Evolutionary conservation across 1,140 invertebrate species (phyloP).

Genomic region (Hylaeus anthracinus): DNA sequence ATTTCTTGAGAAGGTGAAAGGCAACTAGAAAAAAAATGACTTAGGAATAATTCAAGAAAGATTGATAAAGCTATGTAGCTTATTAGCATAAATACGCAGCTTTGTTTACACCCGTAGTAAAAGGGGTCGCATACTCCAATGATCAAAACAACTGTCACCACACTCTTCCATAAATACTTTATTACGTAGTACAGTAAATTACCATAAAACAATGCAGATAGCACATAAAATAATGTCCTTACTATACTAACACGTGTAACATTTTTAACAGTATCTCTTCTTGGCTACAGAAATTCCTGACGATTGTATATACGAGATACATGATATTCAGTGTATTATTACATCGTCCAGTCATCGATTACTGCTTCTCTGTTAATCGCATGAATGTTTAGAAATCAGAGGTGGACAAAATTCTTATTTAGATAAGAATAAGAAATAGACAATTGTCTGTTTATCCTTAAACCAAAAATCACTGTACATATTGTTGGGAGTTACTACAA

Average conservation of each 20-base stretch:
- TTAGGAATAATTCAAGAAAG: no score
- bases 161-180: slow-evolving; percentile 19
- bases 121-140: not conserved
- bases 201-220: not conserved
- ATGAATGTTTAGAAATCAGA: not conserved
- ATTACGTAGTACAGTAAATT: slow-evolving; percentile 9
- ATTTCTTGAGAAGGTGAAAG: no score
- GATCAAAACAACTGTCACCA: not conserved
- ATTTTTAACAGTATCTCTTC: not conserved
- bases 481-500: no score
- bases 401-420: no score
- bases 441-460: no score
- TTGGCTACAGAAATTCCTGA: not conserved
- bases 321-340: not conserved
- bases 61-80: no score
- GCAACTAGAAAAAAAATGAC: no score
- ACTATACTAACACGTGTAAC: not conserved
- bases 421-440: no score
- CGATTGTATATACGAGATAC: not conserved
- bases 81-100: no score
- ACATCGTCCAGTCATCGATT: not conserved
- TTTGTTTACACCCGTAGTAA: no score
- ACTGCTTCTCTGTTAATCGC: not conserved
- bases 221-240: not conserved
- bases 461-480: no score